A percentile compares a stretch with the other conserved stretches of the same genome.
Conservation (phyloP, 2,113 vertebrate species). For the Rhodinocichla rosea region DNA sequence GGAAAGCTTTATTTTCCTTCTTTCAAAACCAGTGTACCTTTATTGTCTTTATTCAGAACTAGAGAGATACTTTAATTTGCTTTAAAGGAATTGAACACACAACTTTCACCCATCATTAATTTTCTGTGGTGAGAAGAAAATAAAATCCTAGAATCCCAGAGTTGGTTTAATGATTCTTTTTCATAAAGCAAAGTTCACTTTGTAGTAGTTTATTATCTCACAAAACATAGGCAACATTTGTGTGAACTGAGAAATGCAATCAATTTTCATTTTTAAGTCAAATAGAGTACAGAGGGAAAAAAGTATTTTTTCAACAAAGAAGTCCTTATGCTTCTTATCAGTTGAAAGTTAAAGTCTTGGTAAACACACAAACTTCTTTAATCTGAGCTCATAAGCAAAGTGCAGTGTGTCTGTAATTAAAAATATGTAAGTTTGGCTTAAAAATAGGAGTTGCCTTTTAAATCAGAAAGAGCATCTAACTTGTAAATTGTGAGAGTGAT, state of each 20-base stretch:
- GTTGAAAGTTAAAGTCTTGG: background rate
- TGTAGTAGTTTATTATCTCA: constrained; percentile 40
- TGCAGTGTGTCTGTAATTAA: background rate
- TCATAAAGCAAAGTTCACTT: constrained; percentile 10
- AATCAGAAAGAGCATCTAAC: background rate
- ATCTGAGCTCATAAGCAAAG: background rate
- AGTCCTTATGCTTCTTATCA: background rate
- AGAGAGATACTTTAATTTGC: background rate
- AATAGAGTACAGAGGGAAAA: background rate
- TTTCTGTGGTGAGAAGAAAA: constrained; percentile 4
- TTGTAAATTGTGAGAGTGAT: background rate
- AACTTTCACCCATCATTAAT: background rate
- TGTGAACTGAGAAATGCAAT: background rate
- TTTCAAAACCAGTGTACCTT: background rate
- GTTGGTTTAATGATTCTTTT: background rate
- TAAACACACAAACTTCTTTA: background rate
- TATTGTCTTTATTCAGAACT: background rate
- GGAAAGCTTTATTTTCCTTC: background rate
- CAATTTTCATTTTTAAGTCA: background rate
- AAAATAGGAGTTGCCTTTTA: background rate
- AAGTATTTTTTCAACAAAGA: background rate
- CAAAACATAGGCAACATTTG: background rate
- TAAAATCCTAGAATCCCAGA: background rate
- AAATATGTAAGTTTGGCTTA: background rate
- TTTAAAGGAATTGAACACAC: background rate